These are phyloP conservation scores for honey bee (Apis mellifera) DNA, from an alignment of 1,140 invertebrate genomes.

Conservation along the genomic window DNA sequence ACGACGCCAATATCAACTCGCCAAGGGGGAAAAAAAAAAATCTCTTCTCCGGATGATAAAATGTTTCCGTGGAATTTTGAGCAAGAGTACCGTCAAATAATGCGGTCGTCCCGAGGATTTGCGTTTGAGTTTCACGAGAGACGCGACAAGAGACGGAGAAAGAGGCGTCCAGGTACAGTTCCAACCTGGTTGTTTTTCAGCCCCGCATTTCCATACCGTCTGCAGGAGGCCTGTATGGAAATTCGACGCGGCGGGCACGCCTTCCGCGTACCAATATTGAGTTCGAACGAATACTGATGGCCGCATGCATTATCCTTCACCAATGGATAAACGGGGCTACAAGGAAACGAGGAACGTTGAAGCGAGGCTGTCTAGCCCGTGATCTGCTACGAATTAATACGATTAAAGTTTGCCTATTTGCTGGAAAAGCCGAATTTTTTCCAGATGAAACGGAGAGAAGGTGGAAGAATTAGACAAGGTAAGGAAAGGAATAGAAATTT, in stretches of 20 bases:
- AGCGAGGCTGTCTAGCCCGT: constrained; percentile 3
- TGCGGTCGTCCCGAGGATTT: constrained; percentile 29
- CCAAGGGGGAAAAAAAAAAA: not conserved
- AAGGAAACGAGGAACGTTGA: constrained; percentile 27
- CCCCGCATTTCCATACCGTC: constrained; percentile 74
- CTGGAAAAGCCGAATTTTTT: no score
- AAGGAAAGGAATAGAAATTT: no score
- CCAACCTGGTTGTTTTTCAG: constrained; percentile 71
- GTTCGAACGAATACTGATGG: constrained; percentile 74
- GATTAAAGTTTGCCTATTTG: constrained; percentile 11
- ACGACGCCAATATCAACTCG: no score
- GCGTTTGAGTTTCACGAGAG: constrained; percentile 55
- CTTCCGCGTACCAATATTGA: constrained; percentile 72
- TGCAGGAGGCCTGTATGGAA: constrained; percentile 70
- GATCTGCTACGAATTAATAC: not conserved
- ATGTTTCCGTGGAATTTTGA: constrained; percentile 47
- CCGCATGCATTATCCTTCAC: constrained; percentile 69
- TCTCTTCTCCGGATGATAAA: not conserved
- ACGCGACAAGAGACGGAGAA: constrained; percentile 40
- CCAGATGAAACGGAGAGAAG: no score
- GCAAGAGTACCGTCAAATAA: constrained; percentile 47
- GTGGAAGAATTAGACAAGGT: no score
- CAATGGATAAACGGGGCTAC: constrained; percentile 52
- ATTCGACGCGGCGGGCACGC: constrained; percentile 65
- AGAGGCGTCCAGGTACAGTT: constrained; percentile 53